Base-by-base conservation (phyloP, 2,797 vertebrate genomes). In the Chaetophractus vellerosus region DNA sequence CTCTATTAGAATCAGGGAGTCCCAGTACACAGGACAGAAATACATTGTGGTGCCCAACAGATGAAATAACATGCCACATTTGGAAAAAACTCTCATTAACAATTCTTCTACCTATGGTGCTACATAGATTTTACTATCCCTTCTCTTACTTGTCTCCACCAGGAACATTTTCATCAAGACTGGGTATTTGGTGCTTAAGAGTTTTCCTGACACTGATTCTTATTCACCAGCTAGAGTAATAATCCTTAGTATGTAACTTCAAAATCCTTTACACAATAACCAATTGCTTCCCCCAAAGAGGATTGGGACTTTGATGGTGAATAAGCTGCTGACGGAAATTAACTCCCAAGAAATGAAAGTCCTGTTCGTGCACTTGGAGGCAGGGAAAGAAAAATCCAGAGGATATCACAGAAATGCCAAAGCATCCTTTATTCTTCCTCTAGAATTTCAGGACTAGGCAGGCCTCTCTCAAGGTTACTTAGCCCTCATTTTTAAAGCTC, bases 201-300 rank as follows among this genome's bases (percentile, higher is more conserved):
- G 94, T 97, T 96, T 95, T 97, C 94, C 82, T 75, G 88, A 97
- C 86, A 90, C 89, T 96, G 87, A 90, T 95, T 68, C 94, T 91
- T 87, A 88, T 84, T 93, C 90, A 93, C 96, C 86, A 92, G 94
- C 97, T 97, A 97, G 95, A 98, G 96, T 88, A 93, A 93, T 97
- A 98, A 97, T 94, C 97, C 96, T 96, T 95, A 93, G 93, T 81
- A 93, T 95, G 91, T 92, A 96, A 96, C 96, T 96, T 91, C 72
- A 91, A 91, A 98, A 97, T 96, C 97, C 97, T 97, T 90, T 93
- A 78, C 95, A 97, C 97, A 98, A 97, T 97, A 97, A 96, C 90
- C 93, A 88, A 90, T 96, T 95, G 95, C 95, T 97, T 97, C 92
- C 81, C 92, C 92, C 92, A 94, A 96, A 97, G 95, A 97, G 97